Base-by-base conservation (phyloP, 2,888 invertebrate species). In the Eumerus sabulonum region DNA sequence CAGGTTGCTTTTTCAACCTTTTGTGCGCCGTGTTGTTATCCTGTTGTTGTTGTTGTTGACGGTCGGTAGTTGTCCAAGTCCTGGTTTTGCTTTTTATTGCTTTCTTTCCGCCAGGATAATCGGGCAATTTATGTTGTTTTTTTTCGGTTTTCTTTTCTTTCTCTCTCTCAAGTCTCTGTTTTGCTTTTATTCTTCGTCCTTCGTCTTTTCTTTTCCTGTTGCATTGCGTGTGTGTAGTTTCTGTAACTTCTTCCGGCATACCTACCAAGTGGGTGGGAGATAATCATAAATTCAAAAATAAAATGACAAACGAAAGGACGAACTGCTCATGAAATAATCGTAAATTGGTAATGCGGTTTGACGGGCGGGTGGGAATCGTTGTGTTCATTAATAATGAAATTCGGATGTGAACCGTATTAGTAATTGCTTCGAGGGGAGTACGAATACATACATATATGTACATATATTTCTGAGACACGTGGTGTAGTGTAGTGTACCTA, bases 101-200 rank as follows among this genome's bases (percentile, higher is more conserved):
- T 57, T 71, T 47, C 59, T 51, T 76, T 79, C 63, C 68, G 60
- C 60, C 68, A 74, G 73, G 79, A 79, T 79, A 74, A 79, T 79
- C 79, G 68, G 79, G 74, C 74, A 79, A 79, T 79, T 74, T 79
- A 79, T 74, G 79, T 70, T 74, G 63, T 79, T 42, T 27, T 27
- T 27, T 27, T 57, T 77, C 67, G 47, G 63, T 50, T 56, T 42
- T 63, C 62, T 42, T 27, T 53, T 38, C 45, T 16, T 60, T 35
- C 38, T 17, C 38, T 56, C 44, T 70, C 38, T 56, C 44, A 63
- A 19, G 44, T 53, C 14, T 9, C n/a, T n/a, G n/a, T 60, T 42
- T 27, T 44, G 27, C 11, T 40, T 40, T n/a, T 11, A 40, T 16
- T 35, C 47, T 19, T n/a, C 38, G 27, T 27, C 40, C 36, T 11